A percentile compares a stretch with the other conserved stretches of the same genome.
These are phyloP conservation scores for Poeciliopsis infans DNA, from an alignment of 2,797 vertebrate genomes.

Conservation along the genomic window DNA sequence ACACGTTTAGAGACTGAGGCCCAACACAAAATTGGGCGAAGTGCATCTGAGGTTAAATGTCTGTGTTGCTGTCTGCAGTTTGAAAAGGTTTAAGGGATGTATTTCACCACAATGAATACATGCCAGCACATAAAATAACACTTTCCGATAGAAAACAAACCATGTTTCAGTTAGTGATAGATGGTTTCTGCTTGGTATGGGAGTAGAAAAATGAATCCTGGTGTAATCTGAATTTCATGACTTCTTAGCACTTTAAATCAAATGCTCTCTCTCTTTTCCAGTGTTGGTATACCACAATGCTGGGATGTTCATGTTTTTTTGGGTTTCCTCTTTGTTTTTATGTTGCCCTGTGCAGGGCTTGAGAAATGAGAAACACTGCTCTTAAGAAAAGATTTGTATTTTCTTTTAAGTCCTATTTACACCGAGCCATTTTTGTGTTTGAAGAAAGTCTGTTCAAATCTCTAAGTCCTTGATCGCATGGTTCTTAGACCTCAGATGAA, in stretches of 20 bases:
- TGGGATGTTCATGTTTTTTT: neutral
- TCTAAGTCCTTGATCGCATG: neutral
- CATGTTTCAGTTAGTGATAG: neutral
- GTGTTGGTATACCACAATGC: neutral
- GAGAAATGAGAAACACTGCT: too few relatives aligned
- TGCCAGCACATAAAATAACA: neutral
- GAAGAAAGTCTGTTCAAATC: neutral
- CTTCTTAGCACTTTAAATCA: neutral
- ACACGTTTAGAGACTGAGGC: neutral
- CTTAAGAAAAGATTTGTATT: neutral
- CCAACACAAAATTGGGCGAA: neutral
- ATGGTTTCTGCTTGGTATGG: neutral
- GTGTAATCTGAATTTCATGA: neutral
- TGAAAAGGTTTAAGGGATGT: neutral
- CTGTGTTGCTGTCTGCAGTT: neutral
- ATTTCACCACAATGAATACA: neutral
- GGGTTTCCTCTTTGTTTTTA: neutral
- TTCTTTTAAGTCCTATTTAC: neutral
- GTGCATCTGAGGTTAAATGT: neutral
- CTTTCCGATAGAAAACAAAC: neutral
- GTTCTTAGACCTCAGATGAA: neutral
- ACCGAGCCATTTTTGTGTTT: neutral
- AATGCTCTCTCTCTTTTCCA: neutral
- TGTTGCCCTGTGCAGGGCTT: too few relatives aligned
- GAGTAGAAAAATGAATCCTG: neutral